Conservation (phyloP, 2,797 vertebrate genomes). For the Onychomys leucogaster region DNA sequence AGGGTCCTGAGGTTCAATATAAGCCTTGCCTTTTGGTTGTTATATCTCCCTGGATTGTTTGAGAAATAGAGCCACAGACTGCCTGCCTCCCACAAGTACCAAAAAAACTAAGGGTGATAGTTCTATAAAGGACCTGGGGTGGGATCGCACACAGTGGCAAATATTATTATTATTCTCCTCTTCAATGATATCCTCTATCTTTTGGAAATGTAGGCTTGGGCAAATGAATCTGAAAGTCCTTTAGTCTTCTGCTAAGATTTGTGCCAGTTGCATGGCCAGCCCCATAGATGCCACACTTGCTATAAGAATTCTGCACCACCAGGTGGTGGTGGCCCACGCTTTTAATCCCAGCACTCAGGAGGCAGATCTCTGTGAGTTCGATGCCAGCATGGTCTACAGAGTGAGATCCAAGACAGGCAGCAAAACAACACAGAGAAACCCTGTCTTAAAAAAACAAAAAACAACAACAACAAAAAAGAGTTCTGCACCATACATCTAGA, state of each 20-base stretch:
- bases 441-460: no score
- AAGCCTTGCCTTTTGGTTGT: neutral
- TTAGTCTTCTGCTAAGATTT: neutral
- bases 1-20: neutral
- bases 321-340: no score
- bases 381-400: no score
- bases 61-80: neutral
- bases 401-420: no score
- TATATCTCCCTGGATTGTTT: neutral
- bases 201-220: neutral
- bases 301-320: no score
- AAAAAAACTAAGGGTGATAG: neutral
- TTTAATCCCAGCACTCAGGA: no score
- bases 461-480: no score
- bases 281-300: neutral
- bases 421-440: no score
- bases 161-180: neutral
- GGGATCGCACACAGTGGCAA: neutral
- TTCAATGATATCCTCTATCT: neutral
- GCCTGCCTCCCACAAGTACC: neutral
- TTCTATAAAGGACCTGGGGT: neutral
- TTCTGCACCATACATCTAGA: neutral
- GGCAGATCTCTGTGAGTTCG: no score
- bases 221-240: neutral
- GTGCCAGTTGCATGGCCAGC: neutral